phyloP scores from a whole-genome alignment of 2,797 vertebrate species.

The Micrastur ruficollis region DNA sequence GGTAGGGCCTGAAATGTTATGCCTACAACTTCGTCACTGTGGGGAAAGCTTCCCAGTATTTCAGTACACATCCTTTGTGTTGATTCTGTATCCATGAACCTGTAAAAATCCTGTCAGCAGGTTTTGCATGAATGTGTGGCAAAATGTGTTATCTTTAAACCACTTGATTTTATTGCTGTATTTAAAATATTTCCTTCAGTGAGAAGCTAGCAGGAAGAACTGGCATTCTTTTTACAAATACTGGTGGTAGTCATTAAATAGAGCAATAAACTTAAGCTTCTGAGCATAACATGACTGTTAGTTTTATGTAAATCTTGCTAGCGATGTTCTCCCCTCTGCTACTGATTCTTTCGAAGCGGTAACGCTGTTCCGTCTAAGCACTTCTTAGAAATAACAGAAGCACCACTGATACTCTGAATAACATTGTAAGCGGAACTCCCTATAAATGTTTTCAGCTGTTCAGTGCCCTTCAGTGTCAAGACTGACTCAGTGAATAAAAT shows the following conservation, averaged over 20 bases:
- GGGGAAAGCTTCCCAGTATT: slow-evolving; percentile 58
- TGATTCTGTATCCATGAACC: slow-evolving; percentile 62
- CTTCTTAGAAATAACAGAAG: background rate
- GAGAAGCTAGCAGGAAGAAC: slow-evolving; percentile 70
- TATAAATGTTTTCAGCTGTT: slow-evolving; percentile 29
- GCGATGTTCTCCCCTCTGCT: background rate
- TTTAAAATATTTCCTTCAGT: slow-evolving; percentile 77
- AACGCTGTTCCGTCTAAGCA: background rate
- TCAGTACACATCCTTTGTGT: slow-evolving; percentile 47
- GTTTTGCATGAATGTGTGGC: slow-evolving; percentile 75
- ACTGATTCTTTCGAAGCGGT: background rate
- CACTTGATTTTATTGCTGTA: slow-evolving; percentile 79
- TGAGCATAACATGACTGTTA: slow-evolving; percentile 71
- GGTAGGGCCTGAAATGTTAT: slow-evolving; percentile 23
- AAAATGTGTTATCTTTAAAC: slow-evolving; percentile 74
- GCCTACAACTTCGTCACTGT: slow-evolving; percentile 56
- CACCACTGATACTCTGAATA: background rate
- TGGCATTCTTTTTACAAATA: slow-evolving; percentile 74
- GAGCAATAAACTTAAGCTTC: slow-evolving; percentile 81
- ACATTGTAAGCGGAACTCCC: background rate
- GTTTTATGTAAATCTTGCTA: slow-evolving; percentile 60
- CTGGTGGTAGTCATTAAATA: slow-evolving; percentile 77
- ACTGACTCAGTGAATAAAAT: slow-evolving; percentile 20
- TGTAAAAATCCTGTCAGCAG: slow-evolving; percentile 70
- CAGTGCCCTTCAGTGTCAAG: background rate